Evolutionary conservation across 2,888 invertebrate species (phyloP), one percentile per base, ranked within the genome.

Genomic region (Erpobdella octoculata): DNA sequence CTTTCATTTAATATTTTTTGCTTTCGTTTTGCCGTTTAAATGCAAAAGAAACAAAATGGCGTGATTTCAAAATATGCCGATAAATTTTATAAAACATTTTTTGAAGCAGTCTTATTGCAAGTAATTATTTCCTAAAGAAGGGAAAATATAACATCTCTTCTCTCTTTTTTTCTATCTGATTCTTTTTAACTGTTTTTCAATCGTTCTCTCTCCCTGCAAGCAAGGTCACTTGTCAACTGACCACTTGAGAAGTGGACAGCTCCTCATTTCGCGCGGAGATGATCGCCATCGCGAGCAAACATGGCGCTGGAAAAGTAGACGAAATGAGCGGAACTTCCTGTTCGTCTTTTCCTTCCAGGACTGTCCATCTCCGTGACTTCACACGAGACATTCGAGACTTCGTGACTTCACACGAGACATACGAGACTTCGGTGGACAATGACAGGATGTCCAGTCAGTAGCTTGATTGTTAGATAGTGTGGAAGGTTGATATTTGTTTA

Each of bases 181-280:
- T 8, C 8, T 12, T 21, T 31, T 33, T 28, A 21, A 33, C n/a
- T 41, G n/a, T 41, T 41, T 41, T 41, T 41, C n/a, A 12, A 15
- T n/a, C n/a, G 46, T 41, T 41, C n/a, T 41, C 12, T 41, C 46
- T 41, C 46, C n/a, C n/a, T 41, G 12, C n/a, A 15, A 15, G 12
- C n/a, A 15, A 15, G 53, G 53, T 53, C 53, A 53, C 53, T 53
- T 53, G 28, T 53, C 53, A 53, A 21, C 21, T 53, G 53, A 53
- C 53, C 53, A 28, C 21, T 25, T 25, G 21, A 6, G 15, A 28
- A 53, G 53, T 53, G 53, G 53, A 21, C 53, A 53, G 53, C 28
- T 53, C n/a, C n/a, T n/a, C 53, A 28, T 53, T 53, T 28, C 21
- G 5, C 28, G 21, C 53, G 53, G 28, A 53, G 53, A 53, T 53